A percentile compares a stretch with the other conserved stretches of the same genome.
Conservation (phyloP, 1,140 invertebrate genomes). For the Elysia chlorotica region DNA sequence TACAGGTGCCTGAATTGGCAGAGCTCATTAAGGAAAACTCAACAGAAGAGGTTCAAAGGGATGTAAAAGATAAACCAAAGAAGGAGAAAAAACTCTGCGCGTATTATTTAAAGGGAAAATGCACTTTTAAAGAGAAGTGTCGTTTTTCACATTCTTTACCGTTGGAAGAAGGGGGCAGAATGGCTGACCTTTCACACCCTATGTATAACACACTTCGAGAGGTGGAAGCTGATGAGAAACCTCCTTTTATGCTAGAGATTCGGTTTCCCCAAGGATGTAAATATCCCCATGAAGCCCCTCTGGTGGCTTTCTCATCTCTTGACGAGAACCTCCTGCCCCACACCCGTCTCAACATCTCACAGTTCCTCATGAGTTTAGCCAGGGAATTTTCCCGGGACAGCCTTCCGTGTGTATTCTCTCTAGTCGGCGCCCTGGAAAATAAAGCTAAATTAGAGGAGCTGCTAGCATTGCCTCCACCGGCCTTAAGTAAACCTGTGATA, state of each 20-base stretch:
- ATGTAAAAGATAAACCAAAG: conserved; percentile 5
- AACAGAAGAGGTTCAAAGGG: neutral
- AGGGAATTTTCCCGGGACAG: conserved; percentile 31
- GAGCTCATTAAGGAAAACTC: conserved; percentile 23
- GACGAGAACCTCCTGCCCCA: conserved; percentile 36
- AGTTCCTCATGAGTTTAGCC: conserved; percentile 43
- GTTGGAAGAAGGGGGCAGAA: conserved; percentile 1
- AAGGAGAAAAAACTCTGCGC: conserved; percentile 39
- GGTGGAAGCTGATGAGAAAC: conserved; percentile 10
- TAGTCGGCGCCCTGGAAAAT: conserved; percentile 51
- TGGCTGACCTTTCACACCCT: conserved; percentile 17
- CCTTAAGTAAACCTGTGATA: conserved; percentile 32
- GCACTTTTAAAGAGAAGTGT: conserved; percentile 48
- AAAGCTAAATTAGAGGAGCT: conserved; percentile 33
- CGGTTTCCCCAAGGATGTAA: conserved; percentile 46
- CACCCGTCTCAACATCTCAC: conserved; percentile 49
- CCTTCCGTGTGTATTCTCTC: conserved; percentile 45
- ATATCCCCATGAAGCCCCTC: conserved; percentile 50
- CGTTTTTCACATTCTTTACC: conserved; percentile 35
- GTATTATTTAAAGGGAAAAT: conserved; percentile 49
- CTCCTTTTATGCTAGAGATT: conserved; percentile 47
- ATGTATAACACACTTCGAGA: conserved; percentile 26
- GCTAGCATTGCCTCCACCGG: conserved; percentile 35
- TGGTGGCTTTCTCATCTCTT: conserved; percentile 47
- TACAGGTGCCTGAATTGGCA: conserved; percentile 40